These are phyloP conservation scores for Mesocricetus auratus DNA, from an alignment of 2,113 vertebrate species.

Conservation along the genomic window DNA sequence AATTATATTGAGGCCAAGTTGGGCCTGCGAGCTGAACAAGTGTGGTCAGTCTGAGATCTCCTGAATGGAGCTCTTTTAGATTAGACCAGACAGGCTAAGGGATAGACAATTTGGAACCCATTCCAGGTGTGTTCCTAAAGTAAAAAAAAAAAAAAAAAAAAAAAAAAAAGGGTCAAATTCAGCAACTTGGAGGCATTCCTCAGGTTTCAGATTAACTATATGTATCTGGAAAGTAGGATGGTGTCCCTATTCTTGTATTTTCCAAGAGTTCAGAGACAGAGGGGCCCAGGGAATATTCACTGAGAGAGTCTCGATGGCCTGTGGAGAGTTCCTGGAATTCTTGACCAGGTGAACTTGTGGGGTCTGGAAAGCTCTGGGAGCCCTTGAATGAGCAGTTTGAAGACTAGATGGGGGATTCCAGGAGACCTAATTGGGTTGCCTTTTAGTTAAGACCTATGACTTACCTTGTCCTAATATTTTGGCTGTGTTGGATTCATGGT, in stretches of 20 bases:
- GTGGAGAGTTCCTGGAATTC: background rate
- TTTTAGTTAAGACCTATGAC: background rate
- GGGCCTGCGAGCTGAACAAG: background rate
- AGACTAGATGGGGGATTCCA: background rate
- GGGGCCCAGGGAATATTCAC: background rate
- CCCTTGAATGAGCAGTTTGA: background rate
- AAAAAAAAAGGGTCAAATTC: background rate
- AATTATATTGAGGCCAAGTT: background rate
- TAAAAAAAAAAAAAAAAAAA: background rate
- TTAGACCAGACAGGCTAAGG: background rate
- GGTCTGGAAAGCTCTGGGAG: background rate
- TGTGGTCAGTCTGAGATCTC: background rate
- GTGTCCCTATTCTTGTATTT: background rate
- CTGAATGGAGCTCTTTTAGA: background rate
- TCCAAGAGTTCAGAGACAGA: background rate
- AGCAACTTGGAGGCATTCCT: background rate
- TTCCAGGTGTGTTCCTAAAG: background rate
- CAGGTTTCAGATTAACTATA: background rate
- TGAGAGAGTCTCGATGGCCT: background rate
- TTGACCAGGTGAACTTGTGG: background rate
- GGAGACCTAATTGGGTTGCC: background rate
- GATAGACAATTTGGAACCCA: background rate
- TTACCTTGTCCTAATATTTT: background rate
- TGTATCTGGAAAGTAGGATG: background rate
- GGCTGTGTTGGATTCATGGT: background rate